phyloP scores from a whole-genome alignment of 2,797 vertebrate genomes.

The Pogonophryne albipinna region DNA sequence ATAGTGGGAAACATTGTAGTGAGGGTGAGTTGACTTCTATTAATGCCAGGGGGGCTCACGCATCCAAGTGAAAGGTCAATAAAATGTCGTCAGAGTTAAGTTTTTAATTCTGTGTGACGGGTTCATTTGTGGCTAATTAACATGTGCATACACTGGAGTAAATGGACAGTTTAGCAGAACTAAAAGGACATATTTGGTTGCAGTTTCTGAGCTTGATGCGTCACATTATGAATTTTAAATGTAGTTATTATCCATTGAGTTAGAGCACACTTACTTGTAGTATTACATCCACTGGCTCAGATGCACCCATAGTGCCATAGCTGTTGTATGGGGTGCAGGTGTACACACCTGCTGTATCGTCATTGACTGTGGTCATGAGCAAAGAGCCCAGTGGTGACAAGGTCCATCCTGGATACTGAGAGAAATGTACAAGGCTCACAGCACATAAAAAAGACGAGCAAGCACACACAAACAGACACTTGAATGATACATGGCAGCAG shows the following conservation, averaged over 20 bases:
- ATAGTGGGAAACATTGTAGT: conserved; percentile 49
- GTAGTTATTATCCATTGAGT: neutral
- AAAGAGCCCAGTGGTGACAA: conserved; percentile 86
- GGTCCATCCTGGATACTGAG: conserved; percentile 94
- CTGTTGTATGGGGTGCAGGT: conserved; percentile 93
- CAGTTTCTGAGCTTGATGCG: neutral
- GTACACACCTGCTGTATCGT: conserved; percentile 89
- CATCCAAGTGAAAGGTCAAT: conserved; percentile 68
- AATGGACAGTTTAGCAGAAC: conserved; percentile 28
- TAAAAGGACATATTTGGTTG: conserved; percentile 4
- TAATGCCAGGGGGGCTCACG: conserved; percentile 57
- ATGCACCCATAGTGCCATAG: conserved; percentile 90
- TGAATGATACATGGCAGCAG: neutral
- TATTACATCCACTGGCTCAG: conserved; percentile 85
- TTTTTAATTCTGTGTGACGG: conserved; percentile 68
- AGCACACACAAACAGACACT: neutral
- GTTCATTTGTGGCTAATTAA: conserved; percentile 52
- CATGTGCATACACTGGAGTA: conserved; percentile 13
- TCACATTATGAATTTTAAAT: neutral
- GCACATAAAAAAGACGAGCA: conserved; percentile 5
- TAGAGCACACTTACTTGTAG: conserved; percentile 87
- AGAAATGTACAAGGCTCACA: conserved; percentile 22
- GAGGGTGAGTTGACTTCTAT: conserved; percentile 60
- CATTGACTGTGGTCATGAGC: conserved; percentile 89
- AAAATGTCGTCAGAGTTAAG: conserved; percentile 62